These are phyloP conservation scores for Cydia pomonella DNA, from an alignment of 1,140 invertebrate species.

Conservation along the genomic window DNA sequence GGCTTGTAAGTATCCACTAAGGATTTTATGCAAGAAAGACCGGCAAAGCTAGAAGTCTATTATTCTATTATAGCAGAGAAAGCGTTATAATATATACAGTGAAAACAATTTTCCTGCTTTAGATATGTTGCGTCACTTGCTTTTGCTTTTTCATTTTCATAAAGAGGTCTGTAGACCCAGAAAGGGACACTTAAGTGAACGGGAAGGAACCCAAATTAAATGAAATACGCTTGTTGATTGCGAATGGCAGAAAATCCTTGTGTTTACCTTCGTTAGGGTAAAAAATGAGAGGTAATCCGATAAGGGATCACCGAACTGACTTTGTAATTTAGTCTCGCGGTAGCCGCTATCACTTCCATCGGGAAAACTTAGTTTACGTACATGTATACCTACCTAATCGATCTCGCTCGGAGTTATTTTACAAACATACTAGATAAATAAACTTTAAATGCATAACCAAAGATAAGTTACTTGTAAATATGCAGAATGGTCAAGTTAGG, in stretches of 20 bases:
- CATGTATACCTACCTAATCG: too few relatives aligned
- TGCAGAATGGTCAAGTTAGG: too few relatives aligned
- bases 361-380: too few relatives aligned
- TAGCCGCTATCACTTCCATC: not conserved
- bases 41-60: not conserved
- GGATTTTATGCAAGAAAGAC: too few relatives aligned
- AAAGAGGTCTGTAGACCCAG: not conserved
- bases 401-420: too few relatives aligned
- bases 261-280: conserved; percentile 3
- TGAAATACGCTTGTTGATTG: conserved; percentile 9
- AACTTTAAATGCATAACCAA: too few relatives aligned
- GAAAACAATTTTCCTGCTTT: not conserved
- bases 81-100: not conserved
- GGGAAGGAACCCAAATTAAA: conserved; percentile 10
- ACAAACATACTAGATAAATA: too few relatives aligned
- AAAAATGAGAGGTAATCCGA: not conserved
- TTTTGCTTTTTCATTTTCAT: too few relatives aligned
- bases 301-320: not conserved
- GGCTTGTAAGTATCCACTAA: too few relatives aligned
- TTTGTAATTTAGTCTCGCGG: not conserved
- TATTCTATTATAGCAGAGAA: not conserved
- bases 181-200: not conserved
- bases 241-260: not conserved
- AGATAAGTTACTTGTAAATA: too few relatives aligned
- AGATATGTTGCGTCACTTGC: too few relatives aligned